Conservation (phyloP, 2,888 invertebrate genomes). For the Oscheius sp. region DNA sequence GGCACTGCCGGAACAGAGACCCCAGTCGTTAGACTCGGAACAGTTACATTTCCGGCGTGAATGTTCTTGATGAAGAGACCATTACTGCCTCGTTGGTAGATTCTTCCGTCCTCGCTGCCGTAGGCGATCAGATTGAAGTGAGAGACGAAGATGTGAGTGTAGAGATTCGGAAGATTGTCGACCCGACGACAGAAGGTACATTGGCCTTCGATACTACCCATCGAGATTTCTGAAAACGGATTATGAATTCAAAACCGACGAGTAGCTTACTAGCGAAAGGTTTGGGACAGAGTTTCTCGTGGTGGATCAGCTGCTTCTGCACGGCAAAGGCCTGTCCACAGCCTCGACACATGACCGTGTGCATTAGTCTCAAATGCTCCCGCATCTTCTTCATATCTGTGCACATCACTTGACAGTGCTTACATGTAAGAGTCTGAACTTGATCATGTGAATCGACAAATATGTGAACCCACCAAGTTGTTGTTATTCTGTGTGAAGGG, state of each 20-base stretch:
- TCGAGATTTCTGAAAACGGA: neutral
- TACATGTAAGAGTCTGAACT: conserved; percentile 1
- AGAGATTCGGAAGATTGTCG: conserved; percentile 4
- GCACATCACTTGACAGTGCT: neutral
- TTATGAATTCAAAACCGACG: neutral
- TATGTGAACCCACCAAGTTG: no score
- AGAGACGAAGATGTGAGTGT: conserved; percentile 21
- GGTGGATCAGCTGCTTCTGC: conserved; percentile 1
- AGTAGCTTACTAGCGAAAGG: neutral
- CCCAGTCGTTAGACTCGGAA: neutral
- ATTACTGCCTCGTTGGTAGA: conserved; percentile 1
- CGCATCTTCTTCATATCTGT: conserved; percentile 17
- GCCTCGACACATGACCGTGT: conserved; percentile 16
- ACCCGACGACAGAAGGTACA: conserved; percentile 1
- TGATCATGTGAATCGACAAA: neutral
- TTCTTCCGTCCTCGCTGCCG: conserved; percentile 4
- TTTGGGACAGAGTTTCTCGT: conserved; percentile 14
- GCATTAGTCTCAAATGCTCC: conserved; percentile 19
- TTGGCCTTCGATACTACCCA: conserved; percentile 4
- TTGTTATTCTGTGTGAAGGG: no score
- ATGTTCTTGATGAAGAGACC: conserved; percentile 10
- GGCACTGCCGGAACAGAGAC: neutral
- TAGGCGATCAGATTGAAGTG: conserved; percentile 11
- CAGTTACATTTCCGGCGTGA: neutral
- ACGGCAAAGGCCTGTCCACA: conserved; percentile 30